Evolutionary conservation across 2,888 invertebrate species (phyloP).

Genomic region (Sarcophaga rosellei): DNA sequence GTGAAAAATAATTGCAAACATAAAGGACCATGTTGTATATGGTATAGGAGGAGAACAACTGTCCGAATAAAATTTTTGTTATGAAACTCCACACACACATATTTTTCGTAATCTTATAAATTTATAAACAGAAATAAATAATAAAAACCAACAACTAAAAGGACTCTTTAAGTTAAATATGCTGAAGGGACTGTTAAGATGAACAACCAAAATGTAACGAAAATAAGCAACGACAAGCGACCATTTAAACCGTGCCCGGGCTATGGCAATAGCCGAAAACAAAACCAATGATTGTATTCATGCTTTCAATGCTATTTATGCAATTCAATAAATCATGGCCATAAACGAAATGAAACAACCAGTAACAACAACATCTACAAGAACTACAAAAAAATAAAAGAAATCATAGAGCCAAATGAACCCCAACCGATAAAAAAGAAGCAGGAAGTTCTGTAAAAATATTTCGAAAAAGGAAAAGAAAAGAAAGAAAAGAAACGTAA

Average conservation of each 20-base stretch:
- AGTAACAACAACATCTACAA: background rate
- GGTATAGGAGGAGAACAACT: too few species aligned
- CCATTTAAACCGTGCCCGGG: background rate
- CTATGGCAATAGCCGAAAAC: slow-evolving; percentile 43
- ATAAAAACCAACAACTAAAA: slow-evolving; percentile 13
- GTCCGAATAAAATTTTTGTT: too few species aligned
- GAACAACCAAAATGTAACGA: background rate
- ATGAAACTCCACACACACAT: too few species aligned
- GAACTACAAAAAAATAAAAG: background rate
- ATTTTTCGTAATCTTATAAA: background rate
- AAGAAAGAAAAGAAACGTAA: background rate
- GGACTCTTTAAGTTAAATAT: slow-evolving; percentile 75
- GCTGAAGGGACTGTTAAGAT: slow-evolving; percentile 73
- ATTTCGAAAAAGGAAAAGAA: slow-evolving; percentile 6
- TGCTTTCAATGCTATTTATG: slow-evolving; percentile 79
- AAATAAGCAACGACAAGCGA: slow-evolving; percentile 48
- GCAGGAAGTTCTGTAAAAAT: too few species aligned
- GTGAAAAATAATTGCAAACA: too few species aligned
- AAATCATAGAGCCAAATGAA: slow-evolving; percentile 1
- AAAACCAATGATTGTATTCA: slow-evolving; percentile 75
- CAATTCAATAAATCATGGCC: slow-evolving; percentile 79
- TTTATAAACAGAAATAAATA: slow-evolving; percentile 3
- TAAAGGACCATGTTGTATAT: too few species aligned
- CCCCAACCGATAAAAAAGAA: slow-evolving; percentile 38
- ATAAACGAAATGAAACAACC: slow-evolving; percentile 62